These are phyloP conservation scores for Alectoris magna DNA, from an alignment of 2,797 vertebrate genomes.

Conservation along the genomic window DNA sequence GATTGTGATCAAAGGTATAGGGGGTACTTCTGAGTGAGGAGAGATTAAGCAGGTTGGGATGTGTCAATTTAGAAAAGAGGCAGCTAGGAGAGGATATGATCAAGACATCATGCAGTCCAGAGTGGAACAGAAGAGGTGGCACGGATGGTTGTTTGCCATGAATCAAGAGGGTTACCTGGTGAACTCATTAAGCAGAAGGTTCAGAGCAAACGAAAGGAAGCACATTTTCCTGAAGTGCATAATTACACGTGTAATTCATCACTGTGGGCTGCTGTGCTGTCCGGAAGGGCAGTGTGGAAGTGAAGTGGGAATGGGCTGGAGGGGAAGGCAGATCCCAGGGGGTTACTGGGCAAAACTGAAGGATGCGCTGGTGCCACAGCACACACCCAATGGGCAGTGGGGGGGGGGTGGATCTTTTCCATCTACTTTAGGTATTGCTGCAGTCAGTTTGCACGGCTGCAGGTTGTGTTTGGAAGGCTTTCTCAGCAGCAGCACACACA, in stretches of 20 bases:
- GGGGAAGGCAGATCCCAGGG: not conserved
- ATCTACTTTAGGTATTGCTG: rapidly evolving
- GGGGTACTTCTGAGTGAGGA: not conserved
- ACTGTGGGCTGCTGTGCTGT: not conserved
- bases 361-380: rapidly evolving
- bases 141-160: not conserved
- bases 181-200: not conserved
- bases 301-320: not conserved
- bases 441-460: rapidly evolving
- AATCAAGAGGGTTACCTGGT: not conserved
- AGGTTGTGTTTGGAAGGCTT: not conserved
- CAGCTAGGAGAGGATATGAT: not conserved
- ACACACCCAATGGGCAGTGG: rapidly evolving
- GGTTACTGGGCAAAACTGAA: not conserved
- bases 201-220: constrained; percentile 3
- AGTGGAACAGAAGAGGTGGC: not conserved
- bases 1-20: not conserved
- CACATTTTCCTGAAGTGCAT: not conserved
- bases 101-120: not conserved
- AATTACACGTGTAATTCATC: not conserved
- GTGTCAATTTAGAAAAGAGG: not conserved
- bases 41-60: not conserved
- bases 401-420: not conserved
- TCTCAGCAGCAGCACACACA: not conserved
- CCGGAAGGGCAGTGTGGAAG: not conserved